phyloP scores from a whole-genome alignment of 2,797 vertebrate species.

The Avahi laniger region DNA sequence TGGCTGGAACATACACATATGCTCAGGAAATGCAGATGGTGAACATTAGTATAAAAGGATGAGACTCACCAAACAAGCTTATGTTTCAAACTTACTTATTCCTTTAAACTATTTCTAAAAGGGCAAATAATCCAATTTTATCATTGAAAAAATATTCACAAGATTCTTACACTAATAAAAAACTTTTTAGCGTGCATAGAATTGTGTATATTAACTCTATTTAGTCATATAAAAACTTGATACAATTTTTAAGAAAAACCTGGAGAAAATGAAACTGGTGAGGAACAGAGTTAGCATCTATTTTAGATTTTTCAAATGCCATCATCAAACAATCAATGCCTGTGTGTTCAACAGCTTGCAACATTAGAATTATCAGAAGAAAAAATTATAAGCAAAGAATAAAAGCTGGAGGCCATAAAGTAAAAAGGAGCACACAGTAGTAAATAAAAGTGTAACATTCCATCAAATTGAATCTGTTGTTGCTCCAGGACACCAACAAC shows the following conservation, averaged over 20 bases:
- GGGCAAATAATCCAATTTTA: slow-evolving; percentile 23
- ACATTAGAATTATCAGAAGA: background rate
- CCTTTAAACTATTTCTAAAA: slow-evolving; percentile 33
- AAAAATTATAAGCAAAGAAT: background rate
- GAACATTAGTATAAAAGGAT: background rate
- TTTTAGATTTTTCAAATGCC: background rate
- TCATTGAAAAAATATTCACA: background rate
- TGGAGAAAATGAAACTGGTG: background rate
- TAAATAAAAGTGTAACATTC: background rate
- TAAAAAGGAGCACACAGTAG: background rate
- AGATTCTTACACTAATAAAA: slow-evolving; percentile 7
- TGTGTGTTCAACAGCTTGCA: background rate
- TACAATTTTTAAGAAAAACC: background rate
- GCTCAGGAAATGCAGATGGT: background rate
- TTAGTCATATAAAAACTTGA: background rate
- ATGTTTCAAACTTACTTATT: slow-evolving; percentile 22
- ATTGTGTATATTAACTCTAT: background rate
- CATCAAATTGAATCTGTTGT: background rate
- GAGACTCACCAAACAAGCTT: slow-evolving; percentile 16
- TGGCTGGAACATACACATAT: background rate
- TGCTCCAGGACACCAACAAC: background rate
- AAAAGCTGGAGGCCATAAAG: background rate
- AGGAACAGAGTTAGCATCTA: background rate
- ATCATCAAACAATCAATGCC: background rate
- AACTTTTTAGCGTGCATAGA: background rate